Conservation (phyloP, 2,797 vertebrate species). For the Pangasius mekongensis region DNA sequence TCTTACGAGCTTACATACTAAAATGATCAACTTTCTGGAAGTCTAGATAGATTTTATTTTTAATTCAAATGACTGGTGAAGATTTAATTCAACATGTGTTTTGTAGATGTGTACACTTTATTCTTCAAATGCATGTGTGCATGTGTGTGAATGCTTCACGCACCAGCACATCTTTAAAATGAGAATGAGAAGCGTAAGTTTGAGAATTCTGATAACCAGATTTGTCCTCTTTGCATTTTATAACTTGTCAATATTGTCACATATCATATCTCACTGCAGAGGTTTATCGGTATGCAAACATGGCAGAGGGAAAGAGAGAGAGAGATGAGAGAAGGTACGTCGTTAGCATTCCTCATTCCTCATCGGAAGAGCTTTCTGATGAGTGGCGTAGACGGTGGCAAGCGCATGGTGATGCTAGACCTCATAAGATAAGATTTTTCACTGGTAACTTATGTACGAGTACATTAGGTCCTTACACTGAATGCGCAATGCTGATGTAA, state of each 20-base stretch:
- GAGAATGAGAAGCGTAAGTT: neutral
- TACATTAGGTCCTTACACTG: neutral
- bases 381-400: neutral
- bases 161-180: neutral
- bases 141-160: neutral
- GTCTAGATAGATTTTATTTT: neutral
- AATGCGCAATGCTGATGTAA: neutral
- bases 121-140: neutral
- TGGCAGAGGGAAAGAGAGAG: neutral
- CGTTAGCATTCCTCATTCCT: slow-evolving; percentile 21
- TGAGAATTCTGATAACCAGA: neutral
- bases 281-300: slow-evolving; percentile 12
- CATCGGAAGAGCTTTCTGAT: neutral
- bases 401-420: neutral
- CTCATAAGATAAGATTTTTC: neutral
- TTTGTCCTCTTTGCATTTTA: slow-evolving; percentile 7
- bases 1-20: neutral
- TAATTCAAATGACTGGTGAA: too few relatives aligned
- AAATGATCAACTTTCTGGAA: neutral
- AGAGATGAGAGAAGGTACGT: neutral
- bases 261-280: neutral
- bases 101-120: neutral
- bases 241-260: neutral
- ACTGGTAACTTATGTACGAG: neutral
- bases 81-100: neutral